A percentile compares a stretch with the other conserved stretches of the same genome.
phyloP scores from a whole-genome alignment of 2,113 vertebrate species.

The Rhagologus leucostigma region DNA sequence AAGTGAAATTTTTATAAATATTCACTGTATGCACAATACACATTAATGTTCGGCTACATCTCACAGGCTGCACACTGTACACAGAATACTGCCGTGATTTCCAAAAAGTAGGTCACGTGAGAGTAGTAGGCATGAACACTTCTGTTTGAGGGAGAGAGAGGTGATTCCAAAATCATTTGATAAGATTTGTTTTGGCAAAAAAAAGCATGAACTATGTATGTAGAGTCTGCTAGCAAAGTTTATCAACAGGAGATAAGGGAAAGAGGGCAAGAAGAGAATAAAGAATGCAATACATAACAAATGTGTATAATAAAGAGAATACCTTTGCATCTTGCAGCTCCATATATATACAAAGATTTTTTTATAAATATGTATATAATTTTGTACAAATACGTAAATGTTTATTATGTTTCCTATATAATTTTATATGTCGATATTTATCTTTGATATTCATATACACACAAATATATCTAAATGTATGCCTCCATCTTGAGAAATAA shows the following conservation, averaged over 20 bases:
- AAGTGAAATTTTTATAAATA: background rate
- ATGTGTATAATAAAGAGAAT: background rate
- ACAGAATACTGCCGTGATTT: background rate
- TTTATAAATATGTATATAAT: background rate
- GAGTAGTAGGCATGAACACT: rapidly evolving
- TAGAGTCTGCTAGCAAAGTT: background rate
- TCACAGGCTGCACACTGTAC: background rate
- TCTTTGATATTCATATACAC: background rate
- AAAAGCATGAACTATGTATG: background rate
- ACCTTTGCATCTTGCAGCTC: background rate
- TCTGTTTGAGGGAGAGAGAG: background rate
- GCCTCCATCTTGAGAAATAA: background rate
- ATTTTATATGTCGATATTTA: background rate
- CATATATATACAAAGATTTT: too few relatives aligned
- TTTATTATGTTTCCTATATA: background rate
- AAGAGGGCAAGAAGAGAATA: background rate
- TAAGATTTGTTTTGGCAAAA: background rate
- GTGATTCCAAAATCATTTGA: background rate
- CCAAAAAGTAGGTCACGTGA: background rate
- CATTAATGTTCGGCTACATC: background rate
- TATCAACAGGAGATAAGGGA: background rate
- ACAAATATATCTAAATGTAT: background rate
- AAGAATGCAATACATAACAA: background rate
- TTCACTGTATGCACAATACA: background rate
- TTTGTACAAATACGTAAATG: too few relatives aligned